A percentile compares a stretch with the other conserved stretches of the same genome.
Conservation (phyloP, 1,140 invertebrate genomes). For the Scaptomyza montana region DNA sequence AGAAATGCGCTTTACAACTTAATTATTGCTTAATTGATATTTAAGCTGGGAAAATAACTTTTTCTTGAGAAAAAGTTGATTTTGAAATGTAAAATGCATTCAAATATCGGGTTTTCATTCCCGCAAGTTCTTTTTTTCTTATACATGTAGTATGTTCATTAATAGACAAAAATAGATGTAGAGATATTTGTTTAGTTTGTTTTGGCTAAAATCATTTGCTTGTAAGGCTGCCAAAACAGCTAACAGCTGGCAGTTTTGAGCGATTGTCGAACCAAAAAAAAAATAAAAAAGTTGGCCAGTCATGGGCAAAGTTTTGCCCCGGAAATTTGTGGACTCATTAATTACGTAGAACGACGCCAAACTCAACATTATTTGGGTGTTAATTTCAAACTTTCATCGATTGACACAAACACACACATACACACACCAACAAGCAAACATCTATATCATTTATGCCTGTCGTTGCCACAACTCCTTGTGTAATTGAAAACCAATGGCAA, state of each 20-base stretch:
- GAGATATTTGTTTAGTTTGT: neutral
- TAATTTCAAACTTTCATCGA: conserved; percentile 82
- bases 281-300: conserved; percentile 53
- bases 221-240: conserved; percentile 60
- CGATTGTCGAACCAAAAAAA: conserved; percentile 60
- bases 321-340: conserved; percentile 74
- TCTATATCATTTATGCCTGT: conserved; percentile 31
- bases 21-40: conserved; percentile 42
- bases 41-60: conserved; percentile 35
- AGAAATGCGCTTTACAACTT: conserved; percentile 44
- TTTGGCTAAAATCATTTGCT: conserved; percentile 71
- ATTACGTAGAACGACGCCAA: conserved; percentile 58
- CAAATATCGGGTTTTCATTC: neutral
- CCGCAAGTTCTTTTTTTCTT: no score
- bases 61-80: no score
- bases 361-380: conserved; percentile 62
- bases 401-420: conserved; percentile 31
- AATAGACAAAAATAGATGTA: neutral
- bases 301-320: conserved; percentile 59
- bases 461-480: conserved; percentile 50
- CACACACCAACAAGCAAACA: conserved; percentile 6
- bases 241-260: conserved; percentile 59
- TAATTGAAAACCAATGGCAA: conserved; percentile 76
- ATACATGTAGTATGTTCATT: neutral
- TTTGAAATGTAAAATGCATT: neutral